These are phyloP conservation scores for Anneissia japonica DNA, from an alignment of 35 echinoderm and acorn worm species.

Conservation along the genomic window DNA sequence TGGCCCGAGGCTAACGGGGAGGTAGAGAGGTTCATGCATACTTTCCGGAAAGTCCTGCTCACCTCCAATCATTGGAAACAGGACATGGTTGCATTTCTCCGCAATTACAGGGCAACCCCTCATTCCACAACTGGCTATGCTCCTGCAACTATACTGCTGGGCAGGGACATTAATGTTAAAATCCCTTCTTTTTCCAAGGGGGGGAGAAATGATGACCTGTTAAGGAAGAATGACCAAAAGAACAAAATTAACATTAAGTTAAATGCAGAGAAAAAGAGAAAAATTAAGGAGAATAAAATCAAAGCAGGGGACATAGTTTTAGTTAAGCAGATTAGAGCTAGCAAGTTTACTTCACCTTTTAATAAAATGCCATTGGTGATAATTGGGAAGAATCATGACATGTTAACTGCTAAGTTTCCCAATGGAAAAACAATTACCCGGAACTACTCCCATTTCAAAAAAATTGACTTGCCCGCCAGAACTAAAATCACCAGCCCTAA, in stretches of 20 bases:
- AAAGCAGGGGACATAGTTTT: background rate
- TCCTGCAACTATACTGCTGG: conserved; percentile 50
- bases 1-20: conserved; percentile 82
- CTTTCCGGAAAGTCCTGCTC: conserved; percentile 47
- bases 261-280: background rate
- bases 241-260: background rate
- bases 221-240: background rate
- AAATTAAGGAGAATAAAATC: background rate
- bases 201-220: too few species aligned
- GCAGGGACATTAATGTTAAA: background rate
- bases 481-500: too few species aligned
- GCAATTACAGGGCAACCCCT: conserved; percentile 67
- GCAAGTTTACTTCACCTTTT: background rate
- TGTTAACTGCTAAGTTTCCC: background rate
- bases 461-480: background rate
- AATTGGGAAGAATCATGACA: background rate
- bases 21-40: conserved; percentile 71
- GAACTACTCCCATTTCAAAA: background rate
- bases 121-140: conserved; percentile 44
- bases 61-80: conserved; percentile 60
- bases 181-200: background rate
- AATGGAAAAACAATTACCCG: background rate
- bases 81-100: conserved; percentile 50
- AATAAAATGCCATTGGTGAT: background rate
- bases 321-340: background rate